Evolutionary conservation across 2,888 invertebrate species (phyloP).

Genomic region (Lasius platythorax): DNA sequence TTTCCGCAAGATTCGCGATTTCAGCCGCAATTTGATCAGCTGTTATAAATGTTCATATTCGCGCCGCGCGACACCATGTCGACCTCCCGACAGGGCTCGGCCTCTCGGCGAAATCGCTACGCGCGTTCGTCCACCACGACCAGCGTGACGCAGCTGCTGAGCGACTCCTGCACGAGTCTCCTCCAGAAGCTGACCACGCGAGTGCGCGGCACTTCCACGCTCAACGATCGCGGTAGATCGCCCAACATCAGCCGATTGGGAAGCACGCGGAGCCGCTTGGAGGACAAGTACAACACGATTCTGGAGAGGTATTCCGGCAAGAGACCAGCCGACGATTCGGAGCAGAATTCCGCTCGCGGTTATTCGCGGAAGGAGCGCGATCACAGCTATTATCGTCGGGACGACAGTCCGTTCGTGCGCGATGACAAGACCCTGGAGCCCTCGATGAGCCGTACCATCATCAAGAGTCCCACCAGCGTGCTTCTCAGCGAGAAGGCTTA

Average conservation of each 20-base stretch:
- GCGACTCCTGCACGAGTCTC: conserved; percentile 95
- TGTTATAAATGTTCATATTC: conserved; percentile 84
- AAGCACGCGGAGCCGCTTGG: conserved; percentile 90
- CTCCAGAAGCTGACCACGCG: conserved; percentile 92
- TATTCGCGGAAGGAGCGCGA: conserved; percentile 71
- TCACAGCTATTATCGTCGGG: conserved; percentile 74
- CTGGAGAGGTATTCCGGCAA: conserved; percentile 90
- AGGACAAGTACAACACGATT: conserved; percentile 93
- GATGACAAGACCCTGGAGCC: conserved; percentile 91
- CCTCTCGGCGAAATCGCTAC: conserved; percentile 89
- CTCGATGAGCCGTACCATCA: conserved; percentile 86
- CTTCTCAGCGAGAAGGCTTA: conserved; percentile 91
- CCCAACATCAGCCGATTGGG: conserved; percentile 82
- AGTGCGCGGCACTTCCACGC: conserved; percentile 91
- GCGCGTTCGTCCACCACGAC: conserved; percentile 92
- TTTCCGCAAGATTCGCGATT: neutral
- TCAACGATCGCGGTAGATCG: conserved; percentile 83
- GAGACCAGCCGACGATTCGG: conserved; percentile 60
- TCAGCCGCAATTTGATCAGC: neutral
- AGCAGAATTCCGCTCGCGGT: conserved; percentile 42
- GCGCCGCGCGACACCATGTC: conserved; percentile 80
- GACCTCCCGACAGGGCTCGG: conserved; percentile 84
- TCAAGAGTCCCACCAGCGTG: conserved; percentile 91
- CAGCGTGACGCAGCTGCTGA: conserved; percentile 94
- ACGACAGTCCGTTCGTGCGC: conserved; percentile 80